Evolutionary conservation across 2,888 invertebrate genomes (phyloP).

Genomic region (Trichopria drosophilae): DNA sequence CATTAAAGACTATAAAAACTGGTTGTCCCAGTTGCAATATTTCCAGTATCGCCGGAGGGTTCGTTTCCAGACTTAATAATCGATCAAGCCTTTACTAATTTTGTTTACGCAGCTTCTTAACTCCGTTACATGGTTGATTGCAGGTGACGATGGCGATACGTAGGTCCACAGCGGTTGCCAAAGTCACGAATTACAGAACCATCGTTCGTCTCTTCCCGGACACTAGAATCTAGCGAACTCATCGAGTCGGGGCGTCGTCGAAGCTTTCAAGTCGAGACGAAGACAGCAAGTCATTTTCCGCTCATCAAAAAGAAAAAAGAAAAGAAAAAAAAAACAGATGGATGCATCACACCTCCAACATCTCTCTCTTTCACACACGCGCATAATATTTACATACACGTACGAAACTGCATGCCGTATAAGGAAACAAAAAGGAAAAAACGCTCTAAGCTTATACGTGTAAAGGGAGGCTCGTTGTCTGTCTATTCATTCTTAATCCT

Average conservation of each 20-base stretch:
- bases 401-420: conserved; percentile 28
- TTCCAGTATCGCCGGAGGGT: no score
- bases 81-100: no score
- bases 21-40: no score
- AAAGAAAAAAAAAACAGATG: background rate
- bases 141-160: conserved; percentile 51
- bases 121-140: conserved; percentile 21
- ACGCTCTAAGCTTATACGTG: conserved; percentile 27
- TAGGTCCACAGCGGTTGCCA: conserved; percentile 46
- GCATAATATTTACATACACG: conserved; percentile 29
- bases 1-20: no score
- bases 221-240: conserved; percentile 16
- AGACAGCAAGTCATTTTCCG: no score
- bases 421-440: conserved; percentile 16
- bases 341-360: conserved; percentile 10
- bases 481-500: conserved; percentile 22
- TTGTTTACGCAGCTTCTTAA: no score
- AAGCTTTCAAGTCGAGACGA: no score
- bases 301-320: conserved; percentile 5
- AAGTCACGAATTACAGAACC: conserved; percentile 41
- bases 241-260: conserved; percentile 22
- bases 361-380: conserved; percentile 30
- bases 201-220: conserved; percentile 49
- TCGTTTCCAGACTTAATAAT: no score
- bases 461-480: conserved; percentile 16